These are phyloP conservation scores for Danio kyathit DNA, from an alignment of 2,797 vertebrate genomes.

Conservation along the genomic window DNA sequence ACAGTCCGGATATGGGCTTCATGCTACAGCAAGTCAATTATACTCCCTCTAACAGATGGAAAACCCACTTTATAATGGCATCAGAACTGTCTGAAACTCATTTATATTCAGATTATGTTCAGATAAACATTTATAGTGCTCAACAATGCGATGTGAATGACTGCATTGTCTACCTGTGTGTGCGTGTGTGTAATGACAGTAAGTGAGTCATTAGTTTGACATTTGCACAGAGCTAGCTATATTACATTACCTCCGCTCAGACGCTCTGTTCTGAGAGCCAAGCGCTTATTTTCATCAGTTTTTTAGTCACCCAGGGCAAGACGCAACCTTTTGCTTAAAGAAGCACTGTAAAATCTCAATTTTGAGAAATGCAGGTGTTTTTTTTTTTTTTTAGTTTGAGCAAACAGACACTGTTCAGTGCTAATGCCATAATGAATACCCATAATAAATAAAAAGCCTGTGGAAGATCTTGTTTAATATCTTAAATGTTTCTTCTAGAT, in stretches of 20 bases:
- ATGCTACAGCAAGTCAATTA: conserved; percentile 75
- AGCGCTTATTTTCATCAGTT: conserved; percentile 67
- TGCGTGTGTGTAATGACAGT: conserved; percentile 59
- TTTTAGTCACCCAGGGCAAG: conserved; percentile 66
- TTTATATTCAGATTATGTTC: conserved; percentile 40
- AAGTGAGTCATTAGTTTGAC: conserved; percentile 74
- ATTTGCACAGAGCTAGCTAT: conserved; percentile 68
- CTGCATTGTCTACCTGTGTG: conserved; percentile 47
- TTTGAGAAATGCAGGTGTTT: conserved; percentile 16
- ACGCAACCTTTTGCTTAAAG: conserved; percentile 64
- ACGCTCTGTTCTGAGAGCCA: conserved; percentile 61
- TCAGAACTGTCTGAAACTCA: conserved; percentile 35
- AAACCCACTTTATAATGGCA: conserved; percentile 35
- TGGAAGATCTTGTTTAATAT: conserved; percentile 13
- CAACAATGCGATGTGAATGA: conserved; percentile 45
- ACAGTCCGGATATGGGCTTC: conserved; percentile 73
- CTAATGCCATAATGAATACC: not conserved
- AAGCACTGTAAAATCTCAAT: conserved; percentile 29
- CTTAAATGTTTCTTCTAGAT: not conserved
- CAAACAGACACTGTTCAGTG: conserved; percentile 26
- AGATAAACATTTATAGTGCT: conserved; percentile 43
- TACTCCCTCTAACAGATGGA: conserved; percentile 66
- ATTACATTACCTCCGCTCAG: conserved; percentile 69
- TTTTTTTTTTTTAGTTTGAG: not conserved
- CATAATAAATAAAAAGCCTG: not conserved